A percentile compares a stretch with the other conserved stretches of the same genome.
Evolutionary conservation across 1,140 invertebrate genomes (phyloP).

Genomic region (Lineus longissimus): DNA sequence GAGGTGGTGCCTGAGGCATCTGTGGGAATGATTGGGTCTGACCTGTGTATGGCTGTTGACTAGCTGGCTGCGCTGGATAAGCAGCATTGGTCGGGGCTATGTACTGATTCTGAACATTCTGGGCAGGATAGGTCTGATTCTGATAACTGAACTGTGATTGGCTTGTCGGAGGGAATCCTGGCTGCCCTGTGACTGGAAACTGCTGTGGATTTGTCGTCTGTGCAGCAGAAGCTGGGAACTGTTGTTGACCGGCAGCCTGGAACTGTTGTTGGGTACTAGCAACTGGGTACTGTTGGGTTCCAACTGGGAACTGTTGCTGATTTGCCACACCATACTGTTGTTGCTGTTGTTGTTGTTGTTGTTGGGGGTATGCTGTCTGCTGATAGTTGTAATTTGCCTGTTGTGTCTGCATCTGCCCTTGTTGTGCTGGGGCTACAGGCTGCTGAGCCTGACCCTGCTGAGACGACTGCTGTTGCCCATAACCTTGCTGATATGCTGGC

Average conservation of each 20-base stretch:
- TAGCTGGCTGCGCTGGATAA: background rate
- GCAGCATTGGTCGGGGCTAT: background rate
- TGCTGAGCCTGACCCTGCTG: constrained; percentile 10
- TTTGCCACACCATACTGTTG: constrained; percentile 4
- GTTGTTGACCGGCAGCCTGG: background rate
- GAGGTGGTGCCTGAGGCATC: background rate
- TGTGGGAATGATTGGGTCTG: background rate
- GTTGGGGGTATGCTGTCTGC: background rate
- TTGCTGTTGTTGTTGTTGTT: constrained; percentile 14
- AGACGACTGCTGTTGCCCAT: background rate
- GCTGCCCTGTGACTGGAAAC: constrained; percentile 14
- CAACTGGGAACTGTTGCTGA: too few species aligned
- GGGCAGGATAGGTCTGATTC: background rate
- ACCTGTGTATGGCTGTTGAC: background rate
- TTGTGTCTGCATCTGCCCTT: background rate
- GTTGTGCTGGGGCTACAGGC: constrained; percentile 15
- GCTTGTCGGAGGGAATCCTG: constrained; percentile 10
- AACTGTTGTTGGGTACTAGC: constrained; percentile 11
- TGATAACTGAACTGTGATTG: background rate
- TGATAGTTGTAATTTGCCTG: too few species aligned
- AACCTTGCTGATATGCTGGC: constrained; percentile 6
- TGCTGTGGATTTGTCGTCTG: constrained; percentile 8
- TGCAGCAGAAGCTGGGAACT: constrained; percentile 14
- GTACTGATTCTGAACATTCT: background rate
- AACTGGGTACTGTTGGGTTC: constrained; percentile 24